These are phyloP conservation scores for Drosophila sechellia DNA, from an alignment of 1,140 invertebrate species.

Conservation along the genomic window DNA sequence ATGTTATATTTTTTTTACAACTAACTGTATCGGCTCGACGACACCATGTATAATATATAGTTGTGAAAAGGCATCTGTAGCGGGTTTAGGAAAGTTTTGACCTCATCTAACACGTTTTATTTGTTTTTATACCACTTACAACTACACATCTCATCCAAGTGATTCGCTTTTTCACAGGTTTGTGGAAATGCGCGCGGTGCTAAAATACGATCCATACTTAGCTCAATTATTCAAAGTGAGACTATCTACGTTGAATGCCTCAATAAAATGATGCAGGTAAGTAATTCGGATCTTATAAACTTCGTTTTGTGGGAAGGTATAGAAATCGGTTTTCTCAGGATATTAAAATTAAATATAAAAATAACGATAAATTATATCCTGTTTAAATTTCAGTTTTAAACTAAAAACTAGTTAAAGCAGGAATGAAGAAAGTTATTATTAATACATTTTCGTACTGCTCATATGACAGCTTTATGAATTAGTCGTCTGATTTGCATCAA, in stretches of 20 bases:
- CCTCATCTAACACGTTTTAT: not conserved
- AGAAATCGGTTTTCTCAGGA: no score
- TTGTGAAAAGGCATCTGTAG: constrained; percentile 1
- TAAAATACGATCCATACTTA: constrained; percentile 91
- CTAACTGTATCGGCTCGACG: no score
- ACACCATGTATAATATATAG: constrained; percentile 1
- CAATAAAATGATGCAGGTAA: constrained; percentile 93
- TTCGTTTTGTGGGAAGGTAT: not conserved
- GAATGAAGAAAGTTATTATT: no score
- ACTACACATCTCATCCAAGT: constrained; percentile 4
- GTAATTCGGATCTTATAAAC: constrained; percentile 5
- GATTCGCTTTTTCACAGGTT: constrained; percentile 41
- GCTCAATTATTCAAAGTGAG: constrained; percentile 96
- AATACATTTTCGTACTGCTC: no score
- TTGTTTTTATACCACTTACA: constrained; percentile 1
- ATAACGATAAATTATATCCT: no score
- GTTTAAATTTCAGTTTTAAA: no score
- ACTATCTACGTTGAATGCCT: constrained; percentile 95
- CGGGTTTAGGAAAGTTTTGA: constrained; percentile 8
- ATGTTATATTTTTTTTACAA: not conserved
- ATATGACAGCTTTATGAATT: no score
- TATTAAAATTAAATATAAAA: no score
- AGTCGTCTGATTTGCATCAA: no score
- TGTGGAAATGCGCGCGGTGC: constrained; percentile 85
- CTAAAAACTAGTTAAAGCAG: no score